Evolutionary conservation across 2,888 invertebrate species (phyloP).

Genomic region (Agriopis aurantiaria): DNA sequence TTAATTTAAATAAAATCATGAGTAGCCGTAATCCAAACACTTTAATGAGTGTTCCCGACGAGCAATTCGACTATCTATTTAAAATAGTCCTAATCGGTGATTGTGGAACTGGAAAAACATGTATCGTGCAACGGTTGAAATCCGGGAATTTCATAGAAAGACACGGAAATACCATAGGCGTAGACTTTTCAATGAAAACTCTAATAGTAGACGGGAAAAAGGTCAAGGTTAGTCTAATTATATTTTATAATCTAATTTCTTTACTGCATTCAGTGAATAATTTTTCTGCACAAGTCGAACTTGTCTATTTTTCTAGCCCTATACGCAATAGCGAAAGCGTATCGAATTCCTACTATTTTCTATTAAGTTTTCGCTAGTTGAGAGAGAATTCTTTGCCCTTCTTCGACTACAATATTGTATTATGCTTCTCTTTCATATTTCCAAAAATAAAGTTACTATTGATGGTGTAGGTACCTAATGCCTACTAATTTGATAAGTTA

Average conservation of each 20-base stretch:
- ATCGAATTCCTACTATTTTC: conserved; percentile 4
- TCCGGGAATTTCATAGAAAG: conserved; percentile 98
- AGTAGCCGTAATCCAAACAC: conserved; percentile 91
- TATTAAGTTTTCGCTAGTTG: background rate
- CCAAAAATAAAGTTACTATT: too few relatives aligned
- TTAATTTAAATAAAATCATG: conserved; percentile 82
- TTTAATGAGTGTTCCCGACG: conserved; percentile 91
- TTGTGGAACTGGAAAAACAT: conserved; percentile 96
- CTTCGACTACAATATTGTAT: too few relatives aligned
- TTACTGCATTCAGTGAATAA: conserved; percentile 34
- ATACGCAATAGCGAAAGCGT: conserved; percentile 14
- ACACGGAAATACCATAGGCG: conserved; percentile 98
- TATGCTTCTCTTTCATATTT: too few relatives aligned
- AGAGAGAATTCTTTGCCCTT: background rate
- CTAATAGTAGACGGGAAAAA: conserved; percentile 96
- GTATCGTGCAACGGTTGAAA: conserved; percentile 97
- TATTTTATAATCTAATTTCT: conserved; percentile 53
- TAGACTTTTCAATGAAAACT: conserved; percentile 99
- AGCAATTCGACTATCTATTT: conserved; percentile 96
- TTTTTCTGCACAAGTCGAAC: background rate
- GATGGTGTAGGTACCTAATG: too few relatives aligned
- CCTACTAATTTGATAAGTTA: conserved; percentile 15
- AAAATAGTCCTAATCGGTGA: conserved; percentile 98
- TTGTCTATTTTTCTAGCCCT: background rate
- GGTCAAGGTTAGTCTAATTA: conserved; percentile 91